These are phyloP conservation scores for Drosophila nigritarsus DNA, from an alignment of 2,888 invertebrate genomes.

Conservation along the genomic window DNA sequence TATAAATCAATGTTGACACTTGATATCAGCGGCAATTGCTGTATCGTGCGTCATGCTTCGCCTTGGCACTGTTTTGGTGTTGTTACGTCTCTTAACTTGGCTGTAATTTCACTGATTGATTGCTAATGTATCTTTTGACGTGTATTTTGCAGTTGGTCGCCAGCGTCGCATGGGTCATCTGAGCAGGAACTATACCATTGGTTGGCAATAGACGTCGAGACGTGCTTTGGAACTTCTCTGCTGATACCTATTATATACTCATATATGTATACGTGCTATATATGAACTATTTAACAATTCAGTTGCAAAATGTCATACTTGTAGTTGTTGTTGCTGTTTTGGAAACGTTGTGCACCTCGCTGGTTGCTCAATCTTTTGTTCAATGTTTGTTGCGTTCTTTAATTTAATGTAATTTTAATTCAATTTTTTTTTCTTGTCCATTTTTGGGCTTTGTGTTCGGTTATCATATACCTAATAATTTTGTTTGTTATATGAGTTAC, in stretches of 20 bases:
- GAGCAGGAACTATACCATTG: conserved; percentile 93
- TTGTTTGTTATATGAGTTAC: conserved; percentile 69
- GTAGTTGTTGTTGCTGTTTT: conserved; percentile 49
- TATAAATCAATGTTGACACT: conserved; percentile 49
- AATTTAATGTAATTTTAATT: conserved; percentile 39
- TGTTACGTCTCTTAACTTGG: conserved; percentile 55
- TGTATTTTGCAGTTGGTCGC: conserved; percentile 86
- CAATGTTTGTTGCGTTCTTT: conserved; percentile 72
- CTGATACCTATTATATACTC: conserved; percentile 29
- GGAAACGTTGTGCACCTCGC: conserved; percentile 22
- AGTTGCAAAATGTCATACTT: conserved; percentile 18
- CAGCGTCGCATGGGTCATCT: conserved; percentile 92
- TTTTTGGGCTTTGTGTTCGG: conserved; percentile 58
- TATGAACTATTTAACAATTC: conserved; percentile 24
- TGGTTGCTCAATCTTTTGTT: conserved; percentile 43
- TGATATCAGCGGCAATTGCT: conserved; percentile 43
- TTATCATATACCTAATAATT: conserved; percentile 62
- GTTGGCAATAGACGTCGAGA: conserved; percentile 83
- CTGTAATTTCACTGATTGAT: not conserved
- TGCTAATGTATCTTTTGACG: conserved; percentile 31
- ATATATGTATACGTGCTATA: conserved; percentile 40
- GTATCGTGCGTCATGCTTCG: conserved; percentile 44
- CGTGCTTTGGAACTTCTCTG: conserved; percentile 25
- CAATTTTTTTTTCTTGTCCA: conserved; percentile 16
- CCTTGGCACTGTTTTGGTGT: conserved; percentile 49